Conservation (phyloP, 2,113 vertebrate genomes). For the Parus major region DNA sequence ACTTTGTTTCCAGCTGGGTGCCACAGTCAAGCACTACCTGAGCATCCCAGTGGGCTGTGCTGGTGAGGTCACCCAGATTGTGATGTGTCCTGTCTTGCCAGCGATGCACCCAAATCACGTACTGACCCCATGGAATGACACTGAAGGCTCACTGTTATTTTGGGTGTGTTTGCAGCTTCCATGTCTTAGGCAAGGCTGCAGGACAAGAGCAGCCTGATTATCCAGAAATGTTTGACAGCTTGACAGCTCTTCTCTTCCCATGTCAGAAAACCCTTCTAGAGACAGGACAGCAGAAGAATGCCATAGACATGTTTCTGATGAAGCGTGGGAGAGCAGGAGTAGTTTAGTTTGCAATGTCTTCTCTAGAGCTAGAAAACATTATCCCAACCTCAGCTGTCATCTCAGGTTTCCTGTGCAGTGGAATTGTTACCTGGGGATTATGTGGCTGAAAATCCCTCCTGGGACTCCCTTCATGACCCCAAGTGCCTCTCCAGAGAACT, state of each 20-base stretch:
- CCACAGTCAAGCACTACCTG: neutral
- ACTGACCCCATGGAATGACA: fast-evolving
- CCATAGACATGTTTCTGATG: neutral
- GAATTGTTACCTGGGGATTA: neutral
- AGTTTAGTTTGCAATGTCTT: neutral
- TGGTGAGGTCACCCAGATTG: neutral
- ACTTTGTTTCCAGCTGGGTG: neutral
- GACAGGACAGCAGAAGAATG: neutral
- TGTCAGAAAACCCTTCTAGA: neutral
- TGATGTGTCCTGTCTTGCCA: neutral
- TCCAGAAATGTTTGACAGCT: neutral
- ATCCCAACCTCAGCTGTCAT: neutral
- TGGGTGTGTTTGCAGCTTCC: neutral
- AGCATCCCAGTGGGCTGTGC: fast-evolving
- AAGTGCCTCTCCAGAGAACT: neutral
- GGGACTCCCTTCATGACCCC: neutral
- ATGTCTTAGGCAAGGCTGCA: neutral
- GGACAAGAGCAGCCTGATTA: neutral
- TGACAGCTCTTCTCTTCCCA: fast-evolving
- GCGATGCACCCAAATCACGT: fast-evolving
- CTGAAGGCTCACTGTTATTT: neutral
- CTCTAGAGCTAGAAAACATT: neutral
- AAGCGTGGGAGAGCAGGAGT: neutral
- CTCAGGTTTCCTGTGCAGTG: neutral
- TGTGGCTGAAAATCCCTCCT: neutral